A percentile compares a stretch with the other conserved stretches of the same genome.
Conservation (phyloP, 2,113 vertebrate genomes). For the Lamprotornis superbus region DNA sequence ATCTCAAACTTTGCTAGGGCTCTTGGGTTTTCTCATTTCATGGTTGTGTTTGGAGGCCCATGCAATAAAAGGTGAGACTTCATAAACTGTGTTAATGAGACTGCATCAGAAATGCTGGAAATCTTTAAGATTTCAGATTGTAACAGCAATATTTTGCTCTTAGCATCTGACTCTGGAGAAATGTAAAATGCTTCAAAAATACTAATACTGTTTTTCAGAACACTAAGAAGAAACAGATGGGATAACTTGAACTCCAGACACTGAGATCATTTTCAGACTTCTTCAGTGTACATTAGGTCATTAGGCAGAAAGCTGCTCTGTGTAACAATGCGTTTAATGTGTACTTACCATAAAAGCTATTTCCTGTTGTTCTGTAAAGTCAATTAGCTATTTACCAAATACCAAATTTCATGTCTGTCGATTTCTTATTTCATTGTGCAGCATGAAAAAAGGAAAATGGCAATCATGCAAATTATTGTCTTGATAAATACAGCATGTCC, state of each 20-base stretch:
- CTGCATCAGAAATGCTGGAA: background rate
- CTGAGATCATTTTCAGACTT: conserved; percentile 28
- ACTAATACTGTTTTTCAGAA: background rate
- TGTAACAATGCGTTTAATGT: conserved; percentile 29
- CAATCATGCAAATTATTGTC: background rate
- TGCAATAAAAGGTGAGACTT: background rate
- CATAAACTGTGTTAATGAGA: background rate
- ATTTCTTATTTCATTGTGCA: background rate
- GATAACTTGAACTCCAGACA: background rate
- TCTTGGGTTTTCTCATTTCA: background rate
- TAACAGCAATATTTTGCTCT: background rate
- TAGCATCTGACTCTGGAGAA: background rate
- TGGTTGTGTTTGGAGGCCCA: background rate
- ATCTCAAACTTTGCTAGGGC: background rate
- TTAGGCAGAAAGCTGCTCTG: conserved; percentile 55
- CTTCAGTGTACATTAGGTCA: conserved; percentile 27
- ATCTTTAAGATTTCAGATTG: background rate
- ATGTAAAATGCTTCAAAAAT: background rate
- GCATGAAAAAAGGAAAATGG: background rate
- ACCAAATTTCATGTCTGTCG: background rate
- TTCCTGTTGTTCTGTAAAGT: conserved; percentile 62
- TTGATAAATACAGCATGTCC: background rate
- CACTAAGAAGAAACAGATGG: background rate
- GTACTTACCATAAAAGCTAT: conserved; percentile 57
- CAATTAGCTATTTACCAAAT: conserved; percentile 60